phyloP scores from a whole-genome alignment of 1,140 invertebrate genomes.

The Araneus ventricosus region DNA sequence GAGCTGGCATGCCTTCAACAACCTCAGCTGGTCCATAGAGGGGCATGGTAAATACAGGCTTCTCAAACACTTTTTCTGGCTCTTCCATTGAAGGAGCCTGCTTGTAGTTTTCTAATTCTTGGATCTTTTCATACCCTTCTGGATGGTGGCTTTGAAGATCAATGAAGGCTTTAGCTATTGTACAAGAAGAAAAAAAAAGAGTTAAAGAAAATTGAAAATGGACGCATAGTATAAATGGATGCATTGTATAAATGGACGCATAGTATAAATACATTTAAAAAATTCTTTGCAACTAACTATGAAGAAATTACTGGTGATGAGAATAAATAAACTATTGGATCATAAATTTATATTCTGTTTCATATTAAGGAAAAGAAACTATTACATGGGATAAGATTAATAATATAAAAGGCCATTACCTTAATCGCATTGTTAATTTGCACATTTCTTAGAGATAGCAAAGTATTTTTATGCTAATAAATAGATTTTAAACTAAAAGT shows the following conservation, averaged over 20 bases:
- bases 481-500: neutral
- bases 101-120: constrained; percentile 90
- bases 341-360: no score
- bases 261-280: no score
- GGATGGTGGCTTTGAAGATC: constrained; percentile 96
- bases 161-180: constrained; percentile 90
- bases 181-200: constrained; percentile 73
- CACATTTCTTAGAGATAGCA: no score
- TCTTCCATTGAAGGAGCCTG: constrained; percentile 83
- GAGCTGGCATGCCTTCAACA: constrained; percentile 95
- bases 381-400: no score
- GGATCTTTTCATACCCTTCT: constrained; percentile 97
- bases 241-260: no score
- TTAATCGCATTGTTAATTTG: no score
- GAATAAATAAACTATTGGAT: no score
- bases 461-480: neutral
- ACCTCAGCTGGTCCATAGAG: constrained; percentile 91
- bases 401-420: no score
- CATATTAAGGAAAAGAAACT: no score
- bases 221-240: no score
- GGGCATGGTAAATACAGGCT: constrained; percentile 95
- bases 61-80: constrained; percentile 90
- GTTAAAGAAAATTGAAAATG: neutral
- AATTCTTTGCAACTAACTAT: no score
- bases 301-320: no score